Conservation (phyloP, 2,797 vertebrate genomes). For the Sylvia borin region DNA sequence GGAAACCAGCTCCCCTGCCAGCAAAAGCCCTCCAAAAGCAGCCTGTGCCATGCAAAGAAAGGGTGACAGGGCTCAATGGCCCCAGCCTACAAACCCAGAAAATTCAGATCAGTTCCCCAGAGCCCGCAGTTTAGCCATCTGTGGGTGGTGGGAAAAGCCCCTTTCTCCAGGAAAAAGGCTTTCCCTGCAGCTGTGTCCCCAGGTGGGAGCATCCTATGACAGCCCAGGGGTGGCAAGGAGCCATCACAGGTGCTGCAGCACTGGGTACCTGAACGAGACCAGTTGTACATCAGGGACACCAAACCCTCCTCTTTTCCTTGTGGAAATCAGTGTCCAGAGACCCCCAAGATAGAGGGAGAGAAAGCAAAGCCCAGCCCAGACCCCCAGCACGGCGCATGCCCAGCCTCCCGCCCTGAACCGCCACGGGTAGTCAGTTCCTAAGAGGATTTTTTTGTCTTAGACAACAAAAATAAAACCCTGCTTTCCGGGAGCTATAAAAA, state of each 20-base stretch:
- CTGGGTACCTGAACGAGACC: accelerated
- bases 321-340: neutral
- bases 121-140: neutral
- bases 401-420: accelerated
- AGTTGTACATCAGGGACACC: accelerated
- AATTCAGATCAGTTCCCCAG: neutral
- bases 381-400: accelerated
- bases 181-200: neutral
- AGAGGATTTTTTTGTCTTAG: constrained; percentile 63
- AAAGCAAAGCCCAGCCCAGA: neutral
- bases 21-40: neutral
- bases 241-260: neutral
- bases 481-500: constrained; percentile 63
- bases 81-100: neutral
- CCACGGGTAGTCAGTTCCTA: neutral
- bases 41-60: neutral
- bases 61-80: accelerated
- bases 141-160: accelerated
- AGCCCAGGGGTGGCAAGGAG: neutral
- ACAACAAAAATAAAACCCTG: constrained; percentile 42
- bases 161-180: neutral
- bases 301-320: neutral
- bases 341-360: neutral
- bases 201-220: neutral
- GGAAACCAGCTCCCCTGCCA: constrained; percentile 18